Evolutionary conservation across 2,888 invertebrate genomes (phyloP), one percentile per base, ranked within the genome.

Genomic region (Drosophila parthenogenetica): DNA sequence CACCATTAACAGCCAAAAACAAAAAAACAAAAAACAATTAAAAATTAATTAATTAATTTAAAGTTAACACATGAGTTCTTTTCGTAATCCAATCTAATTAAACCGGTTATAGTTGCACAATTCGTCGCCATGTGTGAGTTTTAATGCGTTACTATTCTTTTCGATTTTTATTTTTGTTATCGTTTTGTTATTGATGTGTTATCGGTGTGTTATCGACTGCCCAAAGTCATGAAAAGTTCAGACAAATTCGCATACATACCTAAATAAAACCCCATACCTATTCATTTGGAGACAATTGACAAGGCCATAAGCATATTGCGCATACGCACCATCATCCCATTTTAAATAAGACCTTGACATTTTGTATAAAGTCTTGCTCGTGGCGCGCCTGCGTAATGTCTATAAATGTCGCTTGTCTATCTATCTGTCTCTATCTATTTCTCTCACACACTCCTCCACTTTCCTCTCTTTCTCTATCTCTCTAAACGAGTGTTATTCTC

Each of bases 111-210:
- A 90, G 91, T 90, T 87, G 90, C 88, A 89, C 86, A 89, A 78
- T 90, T 91, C 84, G 72, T 90, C 72, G 81, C 77, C 79, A 87
- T 90, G 81, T 85, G 90, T 91, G 89, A 90, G 90, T 91, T 89
- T 50, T 64, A 57, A 77, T 83, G 54, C 48, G 60, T 81, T 63
- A 46, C 49, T 48, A 35, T 61, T 37, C 25, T 37, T 25, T n/a
- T 35, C 37, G 16, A 10, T 54, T 42, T 25, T 43, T 37, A 17
- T 16, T 37, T 11, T 43, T 22, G 42, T 43, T 55, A 39, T 39
- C 14, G 42, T 40, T 46, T 39, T 14, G 22, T 46, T 10, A 13
- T 46, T 35, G 35, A 35, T 35, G 19, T 49, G 45, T 32, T 45
- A 43, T 51, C 48, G 48, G n/a, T 43, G 53, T 45, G 48, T 62